A percentile compares a stretch with the other conserved stretches of the same genome.
Conservation (phyloP, 1,140 invertebrate genomes). For the Sycophila sp. region DNA sequence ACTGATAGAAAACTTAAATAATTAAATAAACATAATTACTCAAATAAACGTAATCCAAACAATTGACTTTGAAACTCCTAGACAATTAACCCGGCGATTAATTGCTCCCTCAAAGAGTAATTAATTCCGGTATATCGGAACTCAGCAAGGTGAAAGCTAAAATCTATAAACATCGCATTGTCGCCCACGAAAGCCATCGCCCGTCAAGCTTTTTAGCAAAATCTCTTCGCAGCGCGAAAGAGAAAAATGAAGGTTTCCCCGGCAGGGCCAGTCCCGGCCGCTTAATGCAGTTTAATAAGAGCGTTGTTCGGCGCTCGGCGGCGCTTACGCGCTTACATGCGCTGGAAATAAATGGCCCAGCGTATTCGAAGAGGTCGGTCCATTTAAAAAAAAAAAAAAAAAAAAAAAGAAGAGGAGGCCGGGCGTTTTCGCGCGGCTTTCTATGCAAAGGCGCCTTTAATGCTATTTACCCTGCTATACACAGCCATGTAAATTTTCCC, state of each 20-base stretch:
- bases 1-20: too few relatives aligned
- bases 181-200: too few relatives aligned
- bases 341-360: slow-evolving; percentile 8
- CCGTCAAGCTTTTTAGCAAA: too few relatives aligned
- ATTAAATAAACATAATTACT: too few relatives aligned
- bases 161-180: too few relatives aligned
- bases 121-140: too few relatives aligned
- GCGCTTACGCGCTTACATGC: neutral
- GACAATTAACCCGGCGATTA: too few relatives aligned
- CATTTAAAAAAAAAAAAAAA: neutral
- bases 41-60: too few relatives aligned
- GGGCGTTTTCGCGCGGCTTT: neutral
- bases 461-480: neutral
- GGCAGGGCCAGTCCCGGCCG: neutral
- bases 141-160: too few relatives aligned
- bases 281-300: slow-evolving; percentile 25
- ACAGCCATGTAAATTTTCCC: slow-evolving; percentile 13
- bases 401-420: neutral
- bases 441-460: slow-evolving; percentile 21
- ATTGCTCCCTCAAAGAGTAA: too few relatives aligned
- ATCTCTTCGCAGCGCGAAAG: neutral
- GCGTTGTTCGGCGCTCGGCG: neutral
- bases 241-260: slow-evolving; percentile 31
- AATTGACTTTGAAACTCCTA: too few relatives aligned
- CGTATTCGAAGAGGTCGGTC: neutral